Evolutionary conservation across 37 sponge, comb jelly and placozoan species (phyloP), one percentile per base, ranked within the genome.

Genomic region (Beroe forskalii): DNA sequence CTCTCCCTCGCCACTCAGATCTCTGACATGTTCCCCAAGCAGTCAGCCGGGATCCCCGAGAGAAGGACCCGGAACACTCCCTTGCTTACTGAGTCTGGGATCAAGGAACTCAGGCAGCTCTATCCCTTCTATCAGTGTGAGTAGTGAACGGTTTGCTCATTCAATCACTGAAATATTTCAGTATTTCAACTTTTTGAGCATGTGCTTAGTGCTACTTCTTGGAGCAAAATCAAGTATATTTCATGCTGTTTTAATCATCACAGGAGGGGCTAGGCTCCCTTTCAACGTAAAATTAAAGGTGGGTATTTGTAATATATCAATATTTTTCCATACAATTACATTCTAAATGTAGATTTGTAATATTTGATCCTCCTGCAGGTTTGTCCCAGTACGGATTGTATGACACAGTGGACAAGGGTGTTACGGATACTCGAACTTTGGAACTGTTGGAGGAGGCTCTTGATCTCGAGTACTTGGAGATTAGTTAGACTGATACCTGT

Each of bases 401-500:
- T 35, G 32, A 69, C 20, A 69, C 72, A 3, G 19, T 69, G 14
- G 72, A 69, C 72, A 69, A 69, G 38, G 72, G 32, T 1, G 20
- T 69, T 1, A 69, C 72, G 8, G 72, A 41, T 3, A 22, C 37
- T 4, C 20, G 4, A 28, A 80, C 86, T 6, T 20, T 80, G 40
- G n/a, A 41, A 44, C 55, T 80, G 55, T 25, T 80, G 22, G 86
- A 80, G 40, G 86, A 80, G 1, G 22, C 30, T 19, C 86, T 80
- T 30, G 86, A 80, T 43, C 55, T 44, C n/a, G 86, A 80, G 35
- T 80, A 43, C 20, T 24, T 80, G 48, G 86, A 80, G n/a, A 23
- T 80, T n/a, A 69, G 32, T 37, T 69, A 69, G 38, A 63, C 2
- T 63, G 3, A 6, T 63, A n/a, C n/a, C n/a, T n/a, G n/a, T n/a